Conservation (phyloP, 1,140 invertebrate species). For the Cydia fagiglandana region DNA sequence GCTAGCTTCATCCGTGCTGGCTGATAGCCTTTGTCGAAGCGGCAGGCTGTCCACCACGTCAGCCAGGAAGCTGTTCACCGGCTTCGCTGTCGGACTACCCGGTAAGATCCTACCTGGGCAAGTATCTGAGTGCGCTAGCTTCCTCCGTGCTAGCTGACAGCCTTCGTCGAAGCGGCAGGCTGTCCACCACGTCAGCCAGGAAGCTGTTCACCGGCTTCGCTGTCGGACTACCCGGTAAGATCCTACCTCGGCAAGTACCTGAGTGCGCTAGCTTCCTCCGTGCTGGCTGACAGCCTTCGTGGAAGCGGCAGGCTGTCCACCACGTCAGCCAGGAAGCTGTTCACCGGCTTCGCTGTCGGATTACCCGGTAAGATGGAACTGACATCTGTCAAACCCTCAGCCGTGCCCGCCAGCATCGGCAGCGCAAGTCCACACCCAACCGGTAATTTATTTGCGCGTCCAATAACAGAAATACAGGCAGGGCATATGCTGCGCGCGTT, state of each 20-base stretch:
- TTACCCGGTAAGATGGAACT: constrained; percentile 54
- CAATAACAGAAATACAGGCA: too few species aligned
- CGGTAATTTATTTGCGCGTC: too few species aligned
- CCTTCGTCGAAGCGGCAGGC: constrained; percentile 81
- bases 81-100: constrained; percentile 68
- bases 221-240: constrained; percentile 59
- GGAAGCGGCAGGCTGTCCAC: constrained; percentile 83
- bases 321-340: constrained; percentile 81
- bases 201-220: constrained; percentile 72
- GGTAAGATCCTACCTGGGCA: constrained; percentile 85
- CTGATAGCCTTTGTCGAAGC: constrained; percentile 83
- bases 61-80: constrained; percentile 78
- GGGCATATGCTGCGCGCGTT: too few species aligned
- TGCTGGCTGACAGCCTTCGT: constrained; percentile 84
- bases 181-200: constrained; percentile 84
- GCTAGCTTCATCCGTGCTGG: constrained; percentile 83
- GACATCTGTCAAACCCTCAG: not conserved
- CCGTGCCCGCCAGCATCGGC: too few species aligned
- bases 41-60: constrained; percentile 84
- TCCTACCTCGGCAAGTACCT: constrained; percentile 91
- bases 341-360: constrained; percentile 70
- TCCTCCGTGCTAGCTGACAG: constrained; percentile 86
- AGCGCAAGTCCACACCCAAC: too few species aligned
- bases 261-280: constrained; percentile 85
- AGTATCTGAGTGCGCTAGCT: constrained; percentile 87